phyloP scores from a whole-genome alignment of 2,113 vertebrate species.

The Petromus typicus region DNA sequence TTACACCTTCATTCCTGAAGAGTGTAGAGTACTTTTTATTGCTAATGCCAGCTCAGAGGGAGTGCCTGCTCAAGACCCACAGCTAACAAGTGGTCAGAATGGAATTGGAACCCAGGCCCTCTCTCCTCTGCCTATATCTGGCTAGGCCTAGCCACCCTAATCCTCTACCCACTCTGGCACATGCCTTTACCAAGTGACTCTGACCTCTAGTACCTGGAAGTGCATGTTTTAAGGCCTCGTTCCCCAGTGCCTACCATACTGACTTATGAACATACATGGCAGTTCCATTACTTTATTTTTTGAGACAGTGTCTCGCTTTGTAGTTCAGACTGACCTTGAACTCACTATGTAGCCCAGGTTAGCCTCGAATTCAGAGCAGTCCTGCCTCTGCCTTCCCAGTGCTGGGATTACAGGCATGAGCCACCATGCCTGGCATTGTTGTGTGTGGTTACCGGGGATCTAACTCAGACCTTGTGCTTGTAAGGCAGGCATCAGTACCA shows the following conservation, averaged over 20 bases:
- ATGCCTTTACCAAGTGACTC: not conserved
- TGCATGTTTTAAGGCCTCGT: not conserved
- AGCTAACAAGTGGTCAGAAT: not conserved
- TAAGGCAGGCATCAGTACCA: too few relatives aligned
- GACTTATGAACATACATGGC: not conserved
- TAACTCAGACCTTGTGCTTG: too few relatives aligned
- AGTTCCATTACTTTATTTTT: not conserved
- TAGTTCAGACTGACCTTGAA: not conserved
- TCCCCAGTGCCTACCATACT: not conserved
- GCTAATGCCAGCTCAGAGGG: fast-evolving
- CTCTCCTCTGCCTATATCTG: not conserved
- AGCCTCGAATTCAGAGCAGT: not conserved
- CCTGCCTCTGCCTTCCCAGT: too few relatives aligned
- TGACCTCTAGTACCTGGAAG: not conserved
- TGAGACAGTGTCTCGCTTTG: not conserved
- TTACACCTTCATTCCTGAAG: not conserved
- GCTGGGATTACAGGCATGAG: not conserved
- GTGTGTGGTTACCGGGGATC: too few relatives aligned
- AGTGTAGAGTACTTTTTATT: not conserved
- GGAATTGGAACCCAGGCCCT: not conserved
- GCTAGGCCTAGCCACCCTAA: not conserved
- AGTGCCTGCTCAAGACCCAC: not conserved
- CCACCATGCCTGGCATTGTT: not conserved
- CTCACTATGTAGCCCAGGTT: not conserved
- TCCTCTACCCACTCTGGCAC: not conserved